These are phyloP conservation scores for Papio anubis DNA, from an alignment of 2,113 vertebrate species.

Conservation along the genomic window DNA sequence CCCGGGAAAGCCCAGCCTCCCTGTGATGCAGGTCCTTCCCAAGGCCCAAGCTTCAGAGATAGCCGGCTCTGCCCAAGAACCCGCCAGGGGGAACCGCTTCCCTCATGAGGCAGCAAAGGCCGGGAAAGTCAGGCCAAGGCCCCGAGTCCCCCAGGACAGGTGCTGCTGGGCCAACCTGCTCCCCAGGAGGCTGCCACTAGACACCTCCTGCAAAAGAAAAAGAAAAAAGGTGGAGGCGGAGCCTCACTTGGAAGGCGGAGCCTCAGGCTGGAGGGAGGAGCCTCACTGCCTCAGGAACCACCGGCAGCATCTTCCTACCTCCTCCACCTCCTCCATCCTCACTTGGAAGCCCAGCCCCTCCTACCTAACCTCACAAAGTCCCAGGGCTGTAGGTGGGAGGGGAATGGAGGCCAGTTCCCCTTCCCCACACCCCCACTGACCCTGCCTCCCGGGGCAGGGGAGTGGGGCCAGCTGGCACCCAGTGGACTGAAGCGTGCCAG, in stretches of 20 bases:
- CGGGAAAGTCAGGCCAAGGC: background rate
- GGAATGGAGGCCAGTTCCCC: background rate
- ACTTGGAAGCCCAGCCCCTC: background rate
- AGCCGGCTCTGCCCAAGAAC: background rate
- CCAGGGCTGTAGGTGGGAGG: background rate
- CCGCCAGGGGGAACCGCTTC: background rate
- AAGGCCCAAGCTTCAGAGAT: background rate
- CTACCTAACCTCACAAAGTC: background rate
- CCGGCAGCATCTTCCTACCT: no score
- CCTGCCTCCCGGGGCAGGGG: background rate
- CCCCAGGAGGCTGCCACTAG: rapidly evolving
- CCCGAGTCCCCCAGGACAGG: background rate
- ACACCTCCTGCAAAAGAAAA: background rate
- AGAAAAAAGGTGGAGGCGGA: background rate
- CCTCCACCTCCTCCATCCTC: background rate
- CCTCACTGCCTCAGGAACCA: background rate
- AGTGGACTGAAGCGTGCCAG: no score
- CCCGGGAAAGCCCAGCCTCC: background rate
- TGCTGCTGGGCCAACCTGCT: no score
- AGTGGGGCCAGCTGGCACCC: background rate
- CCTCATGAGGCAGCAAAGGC: background rate
- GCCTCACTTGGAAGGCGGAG: background rate
- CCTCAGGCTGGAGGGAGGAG: background rate
- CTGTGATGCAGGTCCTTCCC: no score
- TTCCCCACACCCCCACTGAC: background rate